phyloP scores from a whole-genome alignment of 2,888 invertebrate species.

The Osedax frankpressi region DNA sequence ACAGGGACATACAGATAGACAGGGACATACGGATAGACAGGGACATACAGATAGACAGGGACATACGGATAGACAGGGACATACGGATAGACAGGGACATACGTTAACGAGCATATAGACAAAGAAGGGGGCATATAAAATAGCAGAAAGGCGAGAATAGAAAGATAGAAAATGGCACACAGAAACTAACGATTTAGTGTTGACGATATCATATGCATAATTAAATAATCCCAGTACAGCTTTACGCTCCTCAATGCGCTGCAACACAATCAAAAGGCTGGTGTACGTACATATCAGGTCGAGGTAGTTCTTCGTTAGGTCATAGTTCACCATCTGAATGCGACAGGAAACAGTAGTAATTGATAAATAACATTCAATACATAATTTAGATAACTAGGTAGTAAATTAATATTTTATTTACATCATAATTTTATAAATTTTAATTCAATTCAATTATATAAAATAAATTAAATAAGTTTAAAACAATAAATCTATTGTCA shows the following conservation, averaged over 20 bases:
- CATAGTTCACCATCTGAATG: conserved; percentile 69
- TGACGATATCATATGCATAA: conserved; percentile 89
- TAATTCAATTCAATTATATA: background rate
- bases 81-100: no score
- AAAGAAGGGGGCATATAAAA: no score
- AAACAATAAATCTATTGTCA: background rate
- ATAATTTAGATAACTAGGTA: no score
- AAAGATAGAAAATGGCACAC: no score
- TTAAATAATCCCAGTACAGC: conserved; percentile 91
- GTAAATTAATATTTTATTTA: no score
- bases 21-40: no score
- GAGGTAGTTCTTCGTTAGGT: conserved; percentile 83
- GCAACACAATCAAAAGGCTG: conserved; percentile 88
- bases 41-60: no score
- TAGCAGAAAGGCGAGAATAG: no score
- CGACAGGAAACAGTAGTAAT: background rate
- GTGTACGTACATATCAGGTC: conserved; percentile 87
- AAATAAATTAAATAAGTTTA: background rate
- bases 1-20: no score
- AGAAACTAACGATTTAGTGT: conserved; percentile 51
- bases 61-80: no score
- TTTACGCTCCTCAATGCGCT: conserved; percentile 91
- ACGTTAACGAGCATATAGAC: background rate
- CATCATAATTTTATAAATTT: no score
- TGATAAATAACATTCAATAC: no score